A percentile compares a stretch with the other conserved stretches of the same genome.
Evolutionary conservation across 2,113 vertebrate genomes (phyloP).

Genomic region (Tor tambroides): DNA sequence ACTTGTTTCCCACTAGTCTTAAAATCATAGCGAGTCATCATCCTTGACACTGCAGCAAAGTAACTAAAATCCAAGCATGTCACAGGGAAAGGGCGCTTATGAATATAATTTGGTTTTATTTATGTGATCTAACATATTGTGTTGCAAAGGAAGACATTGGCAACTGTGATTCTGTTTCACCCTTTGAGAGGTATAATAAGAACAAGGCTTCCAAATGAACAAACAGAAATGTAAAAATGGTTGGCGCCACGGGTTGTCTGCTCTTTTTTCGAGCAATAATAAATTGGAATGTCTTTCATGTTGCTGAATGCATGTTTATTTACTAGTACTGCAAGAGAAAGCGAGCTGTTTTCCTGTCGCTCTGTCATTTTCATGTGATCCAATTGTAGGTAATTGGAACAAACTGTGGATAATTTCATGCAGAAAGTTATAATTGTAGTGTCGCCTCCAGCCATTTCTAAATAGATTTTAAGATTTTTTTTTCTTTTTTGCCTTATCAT

Average conservation of each 20-base stretch:
- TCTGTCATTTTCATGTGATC: constrained; percentile 82
- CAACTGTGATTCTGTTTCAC: constrained; percentile 7
- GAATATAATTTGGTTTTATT: neutral
- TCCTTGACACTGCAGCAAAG: neutral
- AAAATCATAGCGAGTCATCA: neutral
- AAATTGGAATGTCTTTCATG: constrained; percentile 51
- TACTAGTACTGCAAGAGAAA: constrained; percentile 59
- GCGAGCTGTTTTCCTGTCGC: constrained; percentile 59
- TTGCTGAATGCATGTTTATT: constrained; percentile 49
- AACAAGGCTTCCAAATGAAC: constrained; percentile 27
- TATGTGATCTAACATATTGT: neutral
- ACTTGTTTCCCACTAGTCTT: neutral
- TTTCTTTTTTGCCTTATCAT: neutral
- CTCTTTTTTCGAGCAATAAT: constrained; percentile 39
- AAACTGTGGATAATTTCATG: constrained; percentile 86
- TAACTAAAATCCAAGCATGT: neutral
- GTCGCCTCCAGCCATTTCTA: constrained; percentile 77
- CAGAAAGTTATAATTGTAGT: constrained; percentile 82
- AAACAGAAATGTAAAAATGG: constrained; percentile 39
- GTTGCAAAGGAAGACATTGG: neutral
- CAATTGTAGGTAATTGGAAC: constrained; percentile 86
- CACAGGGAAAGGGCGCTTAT: neutral
- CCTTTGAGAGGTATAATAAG: neutral
- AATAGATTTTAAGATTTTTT: constrained; percentile 8
- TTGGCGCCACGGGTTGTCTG: constrained; percentile 31